phyloP scores from a whole-genome alignment of 2,888 invertebrate genomes.

The Gastracanthus pulcherrimus region DNA sequence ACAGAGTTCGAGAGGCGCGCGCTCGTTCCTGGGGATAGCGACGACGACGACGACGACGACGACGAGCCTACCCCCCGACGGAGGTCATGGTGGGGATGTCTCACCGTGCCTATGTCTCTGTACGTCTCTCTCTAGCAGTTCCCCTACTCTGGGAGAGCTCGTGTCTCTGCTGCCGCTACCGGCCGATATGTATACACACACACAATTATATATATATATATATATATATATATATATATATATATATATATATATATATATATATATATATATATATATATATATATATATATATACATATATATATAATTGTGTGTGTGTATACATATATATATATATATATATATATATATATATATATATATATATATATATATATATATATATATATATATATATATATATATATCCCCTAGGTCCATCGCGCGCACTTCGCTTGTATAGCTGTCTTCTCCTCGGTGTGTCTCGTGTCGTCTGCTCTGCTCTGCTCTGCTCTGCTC shows the following conservation, averaged over 20 bases:
- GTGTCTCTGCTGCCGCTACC: too few relatives aligned
- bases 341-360: too few relatives aligned
- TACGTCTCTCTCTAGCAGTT: background rate
- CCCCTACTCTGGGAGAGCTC: background rate
- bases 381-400: too few relatives aligned
- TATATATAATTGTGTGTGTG: too few relatives aligned
- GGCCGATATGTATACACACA: too few relatives aligned
- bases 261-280: too few relatives aligned
- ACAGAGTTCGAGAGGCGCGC: background rate
- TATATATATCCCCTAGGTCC: too few relatives aligned
- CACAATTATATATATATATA: background rate
- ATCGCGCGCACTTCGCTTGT: background rate
- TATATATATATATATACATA: too few relatives aligned
- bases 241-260: too few relatives aligned
- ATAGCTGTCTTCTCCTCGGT: background rate
- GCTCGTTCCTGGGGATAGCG: conserved; percentile 4
- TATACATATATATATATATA: background rate
- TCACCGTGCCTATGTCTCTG: too few relatives aligned
- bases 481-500: background rate
- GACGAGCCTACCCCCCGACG: background rate
- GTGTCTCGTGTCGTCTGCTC: background rate
- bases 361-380: too few relatives aligned
- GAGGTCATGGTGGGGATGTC: background rate
- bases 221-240: too few relatives aligned
- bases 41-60: background rate